Evolutionary conservation across 2,888 invertebrate species (phyloP).

Genomic region (Geotrupes spiniger): DNA sequence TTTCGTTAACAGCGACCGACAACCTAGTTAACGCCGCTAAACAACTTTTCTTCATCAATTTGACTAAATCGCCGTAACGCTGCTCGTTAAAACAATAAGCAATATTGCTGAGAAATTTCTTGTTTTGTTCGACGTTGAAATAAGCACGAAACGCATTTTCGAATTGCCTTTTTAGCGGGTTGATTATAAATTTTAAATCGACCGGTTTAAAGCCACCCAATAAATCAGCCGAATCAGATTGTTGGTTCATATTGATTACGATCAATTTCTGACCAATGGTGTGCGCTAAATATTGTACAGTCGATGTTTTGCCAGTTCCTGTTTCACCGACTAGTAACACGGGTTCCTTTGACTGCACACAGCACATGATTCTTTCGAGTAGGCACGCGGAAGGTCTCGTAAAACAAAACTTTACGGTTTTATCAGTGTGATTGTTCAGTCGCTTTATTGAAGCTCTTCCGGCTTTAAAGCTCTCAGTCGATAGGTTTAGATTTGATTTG

Average conservation of each 20-base stretch:
- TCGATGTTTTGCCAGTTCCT: slow-evolving; percentile 96
- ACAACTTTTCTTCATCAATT: slow-evolving; percentile 73
- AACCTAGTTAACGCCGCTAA: slow-evolving; percentile 62
- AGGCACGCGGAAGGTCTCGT: slow-evolving; percentile 78
- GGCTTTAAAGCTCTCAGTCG: slow-evolving; percentile 59
- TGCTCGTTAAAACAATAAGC: slow-evolving; percentile 71
- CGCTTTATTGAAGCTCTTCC: slow-evolving; percentile 63
- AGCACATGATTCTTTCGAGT: slow-evolving; percentile 84
- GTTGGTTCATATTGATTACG: slow-evolving; percentile 98
- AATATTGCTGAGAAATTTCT: slow-evolving; percentile 77
- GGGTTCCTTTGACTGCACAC: slow-evolving; percentile 80
- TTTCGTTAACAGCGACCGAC: slow-evolving; percentile 24
- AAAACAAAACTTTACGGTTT: slow-evolving; percentile 63
- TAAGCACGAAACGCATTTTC: slow-evolving; percentile 77
- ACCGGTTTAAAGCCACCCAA: slow-evolving; percentile 97
- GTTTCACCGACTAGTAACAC: slow-evolving; percentile 96
- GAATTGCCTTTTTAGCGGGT: slow-evolving; percentile 80
- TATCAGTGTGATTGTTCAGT: not conserved
- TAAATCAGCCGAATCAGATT: slow-evolving; percentile 95
- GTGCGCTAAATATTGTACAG: slow-evolving; percentile 86
- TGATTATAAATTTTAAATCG: slow-evolving; percentile 78
- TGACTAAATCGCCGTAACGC: slow-evolving; percentile 69
- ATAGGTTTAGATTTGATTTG: slow-evolving; percentile 71
- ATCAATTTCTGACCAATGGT: slow-evolving; percentile 80
- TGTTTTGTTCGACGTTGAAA: slow-evolving; percentile 74